phyloP scores from a whole-genome alignment of 2,888 invertebrate species.

The Ischnura elegans region DNA sequence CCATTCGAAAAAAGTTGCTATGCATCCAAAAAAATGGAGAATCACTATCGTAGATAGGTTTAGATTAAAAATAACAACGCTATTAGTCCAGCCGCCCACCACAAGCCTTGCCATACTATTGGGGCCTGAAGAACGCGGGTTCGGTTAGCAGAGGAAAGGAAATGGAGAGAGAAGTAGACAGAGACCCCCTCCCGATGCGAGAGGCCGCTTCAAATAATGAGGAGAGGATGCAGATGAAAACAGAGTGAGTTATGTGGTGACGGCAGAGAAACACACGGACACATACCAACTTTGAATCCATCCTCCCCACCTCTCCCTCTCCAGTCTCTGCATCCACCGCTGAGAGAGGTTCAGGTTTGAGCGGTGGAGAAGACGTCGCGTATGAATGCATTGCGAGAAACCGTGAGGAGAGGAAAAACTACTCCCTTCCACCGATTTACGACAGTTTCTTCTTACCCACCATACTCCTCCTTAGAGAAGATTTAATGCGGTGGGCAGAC shows the following conservation, averaged over 20 bases:
- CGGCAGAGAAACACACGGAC: constrained; percentile 32
- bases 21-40: too few relatives aligned
- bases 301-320: neutral
- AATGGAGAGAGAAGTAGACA: neutral
- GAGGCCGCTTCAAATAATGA: constrained; percentile 61
- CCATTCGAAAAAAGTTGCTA: too few relatives aligned
- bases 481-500: neutral
- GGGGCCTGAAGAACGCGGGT: neutral
- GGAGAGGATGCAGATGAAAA: constrained; percentile 62
- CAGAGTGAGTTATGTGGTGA: constrained; percentile 60
- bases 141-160: neutral
- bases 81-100: too few relatives aligned
- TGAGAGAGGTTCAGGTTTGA: neutral
- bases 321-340: neutral
- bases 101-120: neutral
- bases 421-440: neutral
- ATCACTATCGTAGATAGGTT: too few relatives aligned
- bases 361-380: neutral
- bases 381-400: neutral
- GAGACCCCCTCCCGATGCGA: constrained; percentile 51
- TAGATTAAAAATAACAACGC: too few relatives aligned
- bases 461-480: neutral
- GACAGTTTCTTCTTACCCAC: neutral
- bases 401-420: neutral
- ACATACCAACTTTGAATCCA: neutral